Base-by-base conservation (phyloP, 1,140 invertebrate species). In the Atta cephalotes region DNA sequence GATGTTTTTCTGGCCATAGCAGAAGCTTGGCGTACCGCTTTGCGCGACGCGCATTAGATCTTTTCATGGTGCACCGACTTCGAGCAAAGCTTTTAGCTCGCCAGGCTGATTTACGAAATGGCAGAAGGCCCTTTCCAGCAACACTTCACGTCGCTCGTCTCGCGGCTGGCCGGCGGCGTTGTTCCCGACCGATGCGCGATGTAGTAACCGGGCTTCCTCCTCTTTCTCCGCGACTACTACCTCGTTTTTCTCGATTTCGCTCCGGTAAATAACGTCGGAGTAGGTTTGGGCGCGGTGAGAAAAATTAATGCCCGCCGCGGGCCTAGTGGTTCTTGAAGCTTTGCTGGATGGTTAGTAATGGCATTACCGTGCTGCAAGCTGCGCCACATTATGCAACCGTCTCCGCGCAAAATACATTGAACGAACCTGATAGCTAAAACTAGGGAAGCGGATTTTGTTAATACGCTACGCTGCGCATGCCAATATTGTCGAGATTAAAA, bases 71-170 rank as follows among this genome's bases (percentile, higher is more conserved):
- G 87, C 79, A 79, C 60, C 80, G 81, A 85, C 78, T 84, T 76
- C 81, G 56, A 53, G 76, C 53, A 68, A 74, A 74, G 87, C 88
- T 89, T 89, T 89, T 89, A 89, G 88, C 63, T 84, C 71, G 80
- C 76, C 76, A 72, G 58, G 60, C 88, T 86, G 88, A 89, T 88
- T 88, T 88, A 88, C 87, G 77, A 77, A 89, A 89, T 86, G 87
- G 81, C 35, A 71, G 86, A 88, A 89, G 87, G 65, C 86, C 71
- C 70, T 87, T 68, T 63, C 63, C 39, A 84, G 58, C 53, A 45
- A 65, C 62, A 72, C 31, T 82, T 35, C 72, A 65, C 66, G 74
- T 85, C 68, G 51, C 86, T 72, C 53, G 78, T 78, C 70, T 87
- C 68, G 85, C 51, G 76, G 49, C 79, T 63, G 82, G 74, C 82